Percentiles rank a stretch among this genome's conserved stretches.
phyloP scores from a whole-genome alignment of 2,888 invertebrate genomes.

The Anoplius nigerrimus region DNA sequence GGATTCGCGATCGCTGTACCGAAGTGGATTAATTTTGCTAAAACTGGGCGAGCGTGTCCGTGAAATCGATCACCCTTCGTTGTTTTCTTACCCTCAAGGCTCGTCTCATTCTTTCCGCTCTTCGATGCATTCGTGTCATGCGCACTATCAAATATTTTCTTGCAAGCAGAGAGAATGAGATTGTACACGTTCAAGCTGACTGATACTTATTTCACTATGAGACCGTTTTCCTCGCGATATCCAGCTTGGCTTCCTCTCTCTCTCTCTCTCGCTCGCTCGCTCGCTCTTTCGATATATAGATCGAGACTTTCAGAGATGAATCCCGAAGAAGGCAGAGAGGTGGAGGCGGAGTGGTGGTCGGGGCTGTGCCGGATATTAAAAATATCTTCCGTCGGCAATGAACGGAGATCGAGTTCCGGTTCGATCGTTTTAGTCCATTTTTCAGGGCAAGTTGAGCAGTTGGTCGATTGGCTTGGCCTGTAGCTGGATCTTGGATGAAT shows the following conservation, averaged over 20 bases:
- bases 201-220: no score
- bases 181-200: no score
- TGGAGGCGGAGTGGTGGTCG: conserved; percentile 25
- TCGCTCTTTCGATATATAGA: not conserved
- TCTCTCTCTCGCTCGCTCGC: no score
- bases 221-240: not conserved
- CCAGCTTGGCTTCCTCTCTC: conserved; percentile 4
- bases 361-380: conserved; percentile 66
- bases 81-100: not conserved
- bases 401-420: conserved; percentile 62
- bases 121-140: no score
- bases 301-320: conserved; percentile 14
- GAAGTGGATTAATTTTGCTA: no score
- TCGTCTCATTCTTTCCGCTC: not conserved
- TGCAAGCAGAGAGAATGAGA: no score
- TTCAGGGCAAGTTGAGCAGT: conserved; percentile 8
- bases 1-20: no score
- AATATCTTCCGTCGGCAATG: conserved; percentile 60
- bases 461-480: conserved; percentile 29
- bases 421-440: conserved; percentile 41
- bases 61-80: no score
- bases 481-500: no score
- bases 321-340: conserved; percentile 22
- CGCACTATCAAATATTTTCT: no score
- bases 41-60: no score